Base-by-base conservation (phyloP, 2,113 vertebrate species). In the Sturnus vulgaris region DNA sequence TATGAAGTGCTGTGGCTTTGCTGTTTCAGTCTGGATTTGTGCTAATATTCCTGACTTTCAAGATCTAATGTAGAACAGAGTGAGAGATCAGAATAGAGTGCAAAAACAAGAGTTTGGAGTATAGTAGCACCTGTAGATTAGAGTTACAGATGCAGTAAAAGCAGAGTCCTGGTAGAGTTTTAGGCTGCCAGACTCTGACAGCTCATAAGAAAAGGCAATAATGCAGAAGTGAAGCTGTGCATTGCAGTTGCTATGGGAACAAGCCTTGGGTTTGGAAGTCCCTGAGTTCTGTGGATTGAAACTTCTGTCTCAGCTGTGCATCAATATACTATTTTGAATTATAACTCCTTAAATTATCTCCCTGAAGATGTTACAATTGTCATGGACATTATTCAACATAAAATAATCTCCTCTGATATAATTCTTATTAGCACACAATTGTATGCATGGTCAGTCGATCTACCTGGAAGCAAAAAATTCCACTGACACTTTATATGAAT, bases 201-300 rank as follows among this genome's bases (percentile, higher is more conserved):
- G 20, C 15, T 30, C 17, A 1, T 46, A 69, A 69, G 80, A 27
- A 65, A 57, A 83, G 50, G 35, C 39, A 70, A 5, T 73, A 79
- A 68, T 39, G 53, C 40, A 2, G 3, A 11, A 27, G 23, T 72
- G 50, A 60, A 65, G 12, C 81, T 19, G 5, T 9, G 7, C 63
- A 84, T 47, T 86, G 52, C 60, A 59, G 95, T 91, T 94, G 56
- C 93, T 73, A 39, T 92, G 84, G 91, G 42, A 95, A 92, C 72
- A 55, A 75, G 64, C 17, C 52, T 84, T 23, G 23, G 27, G 20
- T 70, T 77, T 39, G 42, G 28, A 73, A 42, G 30, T 70, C 18
- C 35, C 23, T 1, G 37, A 66, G 31, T 42, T 73, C 17, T 47
- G 60, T 86, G 68, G 60, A 42, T 81, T 78, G 68, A 53, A 81